Percentiles rank a stretch among this genome's conserved stretches.
These are phyloP conservation scores for Aphaenogaster rudis DNA, from an alignment of 1,140 invertebrate species.

Conservation along the genomic window DNA sequence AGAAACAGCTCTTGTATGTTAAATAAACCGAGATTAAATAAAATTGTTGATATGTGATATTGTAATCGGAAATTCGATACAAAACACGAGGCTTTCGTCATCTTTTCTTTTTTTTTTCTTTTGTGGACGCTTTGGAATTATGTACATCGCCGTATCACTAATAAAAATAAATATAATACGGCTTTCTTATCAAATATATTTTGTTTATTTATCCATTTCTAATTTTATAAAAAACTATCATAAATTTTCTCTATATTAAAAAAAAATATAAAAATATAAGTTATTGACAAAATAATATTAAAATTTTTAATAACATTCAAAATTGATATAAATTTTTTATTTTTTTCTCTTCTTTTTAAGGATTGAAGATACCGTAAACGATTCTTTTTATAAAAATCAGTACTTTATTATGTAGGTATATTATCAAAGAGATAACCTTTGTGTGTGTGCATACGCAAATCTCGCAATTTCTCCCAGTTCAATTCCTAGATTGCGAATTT, in stretches of 20 bases:
- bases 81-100: slow-evolving; percentile 14
- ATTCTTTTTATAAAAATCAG: background rate
- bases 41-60: slow-evolving; percentile 78
- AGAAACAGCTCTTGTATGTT: slow-evolving; percentile 82
- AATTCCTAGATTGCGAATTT: background rate
- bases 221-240: background rate
- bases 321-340: background rate
- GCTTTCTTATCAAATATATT: slow-evolving; percentile 21
- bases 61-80: slow-evolving; percentile 37
- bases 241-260: background rate
- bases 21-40: slow-evolving; percentile 81
- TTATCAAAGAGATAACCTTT: too few relatives aligned
- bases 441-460: too few relatives aligned
- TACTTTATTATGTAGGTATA: background rate
- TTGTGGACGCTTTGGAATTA: background rate
- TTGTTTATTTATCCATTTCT: slow-evolving; percentile 18
- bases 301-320: background rate
- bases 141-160: slow-evolving; percentile 24
- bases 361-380: background rate
- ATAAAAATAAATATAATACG: slow-evolving; percentile 47
- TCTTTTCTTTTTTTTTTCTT: slow-evolving; percentile 8
- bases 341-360: background rate
- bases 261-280: background rate
- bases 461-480: too few relatives aligned
- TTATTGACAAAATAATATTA: background rate